Base-by-base conservation (phyloP, 2,113 vertebrate genomes). In the Poecile atricapillus region DNA sequence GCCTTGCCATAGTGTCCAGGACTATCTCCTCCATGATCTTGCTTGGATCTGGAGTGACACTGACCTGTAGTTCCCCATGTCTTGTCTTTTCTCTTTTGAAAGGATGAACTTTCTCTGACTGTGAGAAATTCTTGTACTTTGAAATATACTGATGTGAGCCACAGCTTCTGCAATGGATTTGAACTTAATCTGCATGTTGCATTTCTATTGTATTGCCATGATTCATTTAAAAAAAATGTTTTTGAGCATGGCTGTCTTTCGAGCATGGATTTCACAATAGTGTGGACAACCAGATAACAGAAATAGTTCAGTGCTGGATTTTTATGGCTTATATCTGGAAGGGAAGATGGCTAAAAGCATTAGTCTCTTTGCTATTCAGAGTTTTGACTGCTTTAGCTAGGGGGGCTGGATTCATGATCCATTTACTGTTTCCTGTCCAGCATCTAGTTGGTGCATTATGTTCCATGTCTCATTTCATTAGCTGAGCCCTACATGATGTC, bases 191-290 rank as follows among this genome's bases (percentile, higher is more conserved):
- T 97, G 92, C 71, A 50, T 96, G 93, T 97, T 95, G 96, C 95
- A 97, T 96, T 95, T 97, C 98, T 96, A 97, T 97, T 98, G 97
- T 98, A 97, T 98, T 97, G 97, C 96, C 85, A 70, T 98, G 98
- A 99, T 98, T 99, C 98, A 98, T 99, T 99, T 98, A 97, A 98
- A 98, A 98, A 98, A 98, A 98, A 98, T 97, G 97, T 82, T 98
- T 98, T 98, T 98, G 98, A 98, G 96, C 97, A 97, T 94, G 96
- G 93, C 83, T 98, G 98, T 95, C 97, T 75, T 47, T 65, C 43
- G 64, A 68, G 18, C 24, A 59, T 98, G 97, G 83, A 93, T 98
- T 97, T 97, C 94, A 97, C 30, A 4, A 94, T 91, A 92, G 92
- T 82, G 82, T 97, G 80, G 92, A 93, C 78, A 97, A 89, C 59